Evolutionary conservation across 2,797 vertebrate species (phyloP).

Genomic region (Harpagifer antarcticus): DNA sequence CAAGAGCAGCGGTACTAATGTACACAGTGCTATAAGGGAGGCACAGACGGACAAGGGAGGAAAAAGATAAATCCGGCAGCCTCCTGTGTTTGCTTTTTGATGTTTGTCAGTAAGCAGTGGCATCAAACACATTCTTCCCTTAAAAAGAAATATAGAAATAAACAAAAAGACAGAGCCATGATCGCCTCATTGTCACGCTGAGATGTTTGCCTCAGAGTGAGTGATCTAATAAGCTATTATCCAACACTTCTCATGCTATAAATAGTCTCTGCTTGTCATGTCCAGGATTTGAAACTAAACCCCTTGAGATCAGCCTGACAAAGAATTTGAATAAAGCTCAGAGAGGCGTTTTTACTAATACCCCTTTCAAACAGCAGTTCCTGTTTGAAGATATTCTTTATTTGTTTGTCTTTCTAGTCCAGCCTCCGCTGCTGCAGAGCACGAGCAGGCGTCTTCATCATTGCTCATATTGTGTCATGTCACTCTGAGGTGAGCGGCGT

Average conservation of each 20-base stretch:
- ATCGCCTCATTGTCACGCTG: constrained; percentile 54
- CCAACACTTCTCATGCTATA: constrained; percentile 61
- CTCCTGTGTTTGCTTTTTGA: constrained; percentile 42
- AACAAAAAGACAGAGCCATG: constrained; percentile 26
- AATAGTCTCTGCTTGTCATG: constrained; percentile 74
- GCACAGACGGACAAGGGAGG: constrained; percentile 3
- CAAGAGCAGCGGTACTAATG: constrained; percentile 22
- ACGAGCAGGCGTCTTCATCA: constrained; percentile 48
- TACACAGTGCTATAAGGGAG: constrained; percentile 29
- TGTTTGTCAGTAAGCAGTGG: constrained; percentile 58
- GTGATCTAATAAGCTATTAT: constrained; percentile 71
- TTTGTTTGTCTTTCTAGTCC: constrained; percentile 46
- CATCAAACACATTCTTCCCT: constrained; percentile 56
- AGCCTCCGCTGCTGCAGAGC: constrained; percentile 1
- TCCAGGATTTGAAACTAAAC: constrained; percentile 73
- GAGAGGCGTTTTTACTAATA: constrained; percentile 56
- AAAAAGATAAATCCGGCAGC: constrained; percentile 26
- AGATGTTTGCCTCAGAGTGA: constrained; percentile 45
- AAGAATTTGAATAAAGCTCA: constrained; percentile 61
- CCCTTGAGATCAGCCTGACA: constrained; percentile 67
- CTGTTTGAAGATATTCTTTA: constrained; percentile 59
- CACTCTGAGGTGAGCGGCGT: constrained; percentile 46
- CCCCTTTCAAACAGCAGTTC: constrained; percentile 57
- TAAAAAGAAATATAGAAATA: constrained; percentile 47
- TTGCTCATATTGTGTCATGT: constrained; percentile 45